Evolutionary conservation across 2,888 invertebrate genomes (phyloP), one percentile per base, ranked within the genome.

Genomic region (Eupithecia pulchellata): DNA sequence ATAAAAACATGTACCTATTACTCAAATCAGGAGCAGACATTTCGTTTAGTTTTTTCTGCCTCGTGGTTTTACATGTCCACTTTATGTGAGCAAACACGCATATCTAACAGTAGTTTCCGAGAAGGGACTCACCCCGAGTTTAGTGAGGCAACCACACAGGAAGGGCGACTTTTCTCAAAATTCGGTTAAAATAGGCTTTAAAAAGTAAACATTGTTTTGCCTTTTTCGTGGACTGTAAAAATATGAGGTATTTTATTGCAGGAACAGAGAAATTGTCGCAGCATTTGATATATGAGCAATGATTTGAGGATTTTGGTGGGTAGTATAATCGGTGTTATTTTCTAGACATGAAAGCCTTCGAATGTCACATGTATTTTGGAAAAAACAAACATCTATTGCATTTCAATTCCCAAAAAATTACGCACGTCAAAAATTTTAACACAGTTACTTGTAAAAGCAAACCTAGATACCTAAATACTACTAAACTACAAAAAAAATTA

Each of bases 101-200:
- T 71, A 81, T 84, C 79, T 78, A 82, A 79, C 91, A 87, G 92
- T 91, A 92, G 91, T 91, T 92, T 93, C 92, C 83, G 60, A 81
- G 92, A 93, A 92, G 82, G 89, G 88, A 81, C 85, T 81, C n/a
- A n/a, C n/a, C n/a, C n/a, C n/a, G 77, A 82, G 82, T 84, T 83
- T 78, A 81, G 82, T 61, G 60, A 68, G 71, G 83, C 74, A 82
- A 78, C 76, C 74, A 73, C 75, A 78, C 81, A 77, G 78, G 78
- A 79, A 73, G 72, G 71, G 68, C 62, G 55, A 75, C 75, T 79
- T 82, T 81, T 78, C 77, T 72, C 67, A 66, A 73, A 73, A 74
- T 72, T 71, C 72, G 1, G n/a, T 4, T 71, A 69, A 63, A 76
- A 57, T 29, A 27, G 27, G 68, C 70, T 17, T 61, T 52, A 58